A percentile compares a stretch with the other conserved stretches of the same genome.
These are phyloP conservation scores for Sinocyclocheilus grahami DNA, from an alignment of 2,113 vertebrate species.

Conservation along the genomic window DNA sequence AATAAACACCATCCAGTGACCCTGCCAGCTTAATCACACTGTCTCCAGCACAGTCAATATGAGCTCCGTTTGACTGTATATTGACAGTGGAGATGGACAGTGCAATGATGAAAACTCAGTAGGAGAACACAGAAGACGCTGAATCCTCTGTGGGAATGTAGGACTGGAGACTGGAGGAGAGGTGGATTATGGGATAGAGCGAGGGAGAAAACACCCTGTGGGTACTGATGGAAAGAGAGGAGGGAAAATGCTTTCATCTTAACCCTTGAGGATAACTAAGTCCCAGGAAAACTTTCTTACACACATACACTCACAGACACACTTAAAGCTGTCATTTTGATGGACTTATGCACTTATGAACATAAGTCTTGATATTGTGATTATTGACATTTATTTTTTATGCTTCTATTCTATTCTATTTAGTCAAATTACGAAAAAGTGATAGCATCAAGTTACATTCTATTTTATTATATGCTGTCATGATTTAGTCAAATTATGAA, in stretches of 20 bases:
- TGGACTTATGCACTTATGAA: background rate
- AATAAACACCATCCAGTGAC: slow-evolving; percentile 29
- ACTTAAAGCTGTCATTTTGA: background rate
- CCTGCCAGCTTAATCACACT: slow-evolving; percentile 3
- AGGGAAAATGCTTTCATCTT: slow-evolving; percentile 55
- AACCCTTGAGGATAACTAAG: slow-evolving; percentile 53
- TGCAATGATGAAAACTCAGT: background rate
- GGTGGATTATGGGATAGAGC: background rate
- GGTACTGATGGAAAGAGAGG: slow-evolving; percentile 8
- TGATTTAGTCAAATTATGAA: background rate
- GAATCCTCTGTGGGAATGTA: slow-evolving; percentile 24
- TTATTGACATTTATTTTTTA: background rate
- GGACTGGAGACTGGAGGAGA: slow-evolving; percentile 8
- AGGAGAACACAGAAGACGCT: background rate
- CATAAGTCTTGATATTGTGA: background rate
- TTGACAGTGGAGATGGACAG: slow-evolving; percentile 28
- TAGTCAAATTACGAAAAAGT: background rate
- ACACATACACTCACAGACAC: background rate
- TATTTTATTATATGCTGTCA: background rate
- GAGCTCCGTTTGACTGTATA: slow-evolving; percentile 12
- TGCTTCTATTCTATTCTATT: background rate
- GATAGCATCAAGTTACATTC: background rate
- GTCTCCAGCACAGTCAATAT: slow-evolving; percentile 4
- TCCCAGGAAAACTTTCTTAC: background rate
- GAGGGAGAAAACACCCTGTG: background rate